Conservation (phyloP, 2,888 invertebrate species). For the Nysson spinosus region DNA sequence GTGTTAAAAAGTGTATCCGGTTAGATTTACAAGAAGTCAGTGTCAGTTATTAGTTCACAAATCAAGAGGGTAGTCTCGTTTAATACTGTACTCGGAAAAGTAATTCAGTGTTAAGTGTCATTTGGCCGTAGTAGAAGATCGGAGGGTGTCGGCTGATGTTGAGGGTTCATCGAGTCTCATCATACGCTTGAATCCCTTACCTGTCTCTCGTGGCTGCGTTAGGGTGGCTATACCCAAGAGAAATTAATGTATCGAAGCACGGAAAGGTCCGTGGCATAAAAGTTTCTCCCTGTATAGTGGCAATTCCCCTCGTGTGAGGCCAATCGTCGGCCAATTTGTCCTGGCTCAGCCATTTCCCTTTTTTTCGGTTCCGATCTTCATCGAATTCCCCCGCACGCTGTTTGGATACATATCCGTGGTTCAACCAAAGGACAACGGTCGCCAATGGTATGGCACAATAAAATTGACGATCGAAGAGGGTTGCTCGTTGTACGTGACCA, state of each 20-base stretch:
- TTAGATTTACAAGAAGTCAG: too few species aligned
- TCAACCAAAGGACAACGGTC: conserved; percentile 47
- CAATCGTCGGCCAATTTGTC: conserved; percentile 67
- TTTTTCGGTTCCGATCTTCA: conserved; percentile 54
- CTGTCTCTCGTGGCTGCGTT: conserved; percentile 8
- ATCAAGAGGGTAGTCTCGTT: conserved; percentile 41
- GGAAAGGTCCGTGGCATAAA: conserved; percentile 29
- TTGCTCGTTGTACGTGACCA: conserved; percentile 36
- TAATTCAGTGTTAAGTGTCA: conserved; percentile 52
- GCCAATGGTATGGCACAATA: conserved; percentile 52
- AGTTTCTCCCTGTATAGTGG: conserved; percentile 42
- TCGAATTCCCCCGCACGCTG: conserved; percentile 30
- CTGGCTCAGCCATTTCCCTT: conserved; percentile 62
- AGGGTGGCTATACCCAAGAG: conserved; percentile 53
- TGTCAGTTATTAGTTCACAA: conserved; percentile 37
- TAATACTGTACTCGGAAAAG: conserved; percentile 42
- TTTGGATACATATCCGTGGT: conserved; percentile 55
- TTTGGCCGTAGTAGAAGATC: conserved; percentile 34
- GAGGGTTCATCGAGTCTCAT: conserved; percentile 45
- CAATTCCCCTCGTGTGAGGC: conserved; percentile 35
- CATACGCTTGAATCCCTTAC: neutral
- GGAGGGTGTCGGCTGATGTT: conserved; percentile 46
- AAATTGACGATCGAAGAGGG: conserved; percentile 50
- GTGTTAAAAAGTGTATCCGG: too few species aligned
- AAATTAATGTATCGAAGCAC: conserved; percentile 58